phyloP scores from a whole-genome alignment of 1,140 invertebrate species.

The Arion vulgaris region DNA sequence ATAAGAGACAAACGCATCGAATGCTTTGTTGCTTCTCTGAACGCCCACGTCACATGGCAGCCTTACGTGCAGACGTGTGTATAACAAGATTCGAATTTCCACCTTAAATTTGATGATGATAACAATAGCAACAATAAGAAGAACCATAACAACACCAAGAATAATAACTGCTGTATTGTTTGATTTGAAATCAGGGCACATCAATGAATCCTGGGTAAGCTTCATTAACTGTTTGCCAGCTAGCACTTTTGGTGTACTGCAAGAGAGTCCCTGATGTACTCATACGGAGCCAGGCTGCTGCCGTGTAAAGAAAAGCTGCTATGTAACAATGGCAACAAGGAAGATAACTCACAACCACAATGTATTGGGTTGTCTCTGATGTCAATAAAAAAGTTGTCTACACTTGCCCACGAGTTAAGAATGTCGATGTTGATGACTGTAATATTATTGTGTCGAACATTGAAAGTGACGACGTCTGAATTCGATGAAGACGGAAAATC shows the following conservation, averaged over 20 bases:
- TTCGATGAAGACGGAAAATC: neutral
- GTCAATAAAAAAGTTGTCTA: slow-evolving; percentile 34
- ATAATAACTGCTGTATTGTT: slow-evolving; percentile 45
- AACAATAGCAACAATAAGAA: slow-evolving; percentile 48
- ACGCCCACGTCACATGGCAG: slow-evolving; percentile 43
- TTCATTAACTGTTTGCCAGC: neutral
- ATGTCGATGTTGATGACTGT: slow-evolving; percentile 26
- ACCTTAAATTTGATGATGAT: slow-evolving; percentile 49
- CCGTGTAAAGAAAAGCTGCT: neutral
- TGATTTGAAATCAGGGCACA: slow-evolving; percentile 34
- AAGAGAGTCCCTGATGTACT: slow-evolving; percentile 11
- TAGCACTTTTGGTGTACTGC: neutral
- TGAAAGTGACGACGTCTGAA: neutral
- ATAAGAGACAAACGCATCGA: slow-evolving; percentile 62
- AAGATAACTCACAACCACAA: slow-evolving; percentile 23
- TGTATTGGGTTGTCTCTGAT: slow-evolving; percentile 44
- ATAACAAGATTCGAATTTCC: slow-evolving; percentile 55
- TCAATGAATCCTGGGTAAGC: slow-evolving; percentile 15
- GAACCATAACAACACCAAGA: slow-evolving; percentile 43
- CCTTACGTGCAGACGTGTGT: slow-evolving; percentile 47
- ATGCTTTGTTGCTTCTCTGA: slow-evolving; percentile 41
- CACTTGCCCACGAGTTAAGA: slow-evolving; percentile 24
- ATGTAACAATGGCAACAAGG: slow-evolving; percentile 12
- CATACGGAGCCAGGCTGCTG: neutral
- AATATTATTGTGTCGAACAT: slow-evolving; percentile 41